A percentile compares a stretch with the other conserved stretches of the same genome.
phyloP scores from a whole-genome alignment of 2,797 vertebrate genomes.

The Enteromius viviparus region DNA sequence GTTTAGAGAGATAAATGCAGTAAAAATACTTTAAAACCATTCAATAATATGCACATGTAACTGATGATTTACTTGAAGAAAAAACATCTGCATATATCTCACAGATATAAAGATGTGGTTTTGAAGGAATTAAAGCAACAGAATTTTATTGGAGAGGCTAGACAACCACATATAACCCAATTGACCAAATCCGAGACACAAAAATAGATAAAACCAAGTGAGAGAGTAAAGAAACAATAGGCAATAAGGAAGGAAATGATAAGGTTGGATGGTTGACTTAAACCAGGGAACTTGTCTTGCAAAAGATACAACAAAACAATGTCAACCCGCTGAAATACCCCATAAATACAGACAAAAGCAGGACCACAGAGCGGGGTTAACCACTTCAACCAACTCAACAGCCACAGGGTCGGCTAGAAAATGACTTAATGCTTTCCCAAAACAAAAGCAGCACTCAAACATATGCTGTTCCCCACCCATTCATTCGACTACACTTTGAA shows the following conservation, averaged over 20 bases:
- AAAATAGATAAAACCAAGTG: background rate
- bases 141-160: background rate
- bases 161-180: conserved; percentile 27
- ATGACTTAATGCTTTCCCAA: conserved; percentile 39
- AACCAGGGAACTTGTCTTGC: conserved; percentile 45
- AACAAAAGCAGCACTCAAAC: conserved; percentile 40
- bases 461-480: background rate
- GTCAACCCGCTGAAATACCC: conserved; percentile 51
- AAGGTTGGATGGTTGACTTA: conserved; percentile 53
- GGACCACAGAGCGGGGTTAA: conserved; percentile 7
- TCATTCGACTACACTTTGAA: conserved; percentile 4
- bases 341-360: conserved; percentile 32
- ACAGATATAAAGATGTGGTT: conserved; percentile 27
- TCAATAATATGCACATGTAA: background rate
- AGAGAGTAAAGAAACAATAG: conserved; percentile 61
- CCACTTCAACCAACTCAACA: conserved; percentile 28
- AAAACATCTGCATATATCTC: conserved; percentile 20
- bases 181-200: conserved; percentile 17
- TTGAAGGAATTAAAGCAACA: conserved; percentile 12
- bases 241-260: conserved; percentile 43
- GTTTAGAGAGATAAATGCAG: background rate
- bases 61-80: conserved; percentile 11
- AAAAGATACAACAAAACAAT: conserved; percentile 51
- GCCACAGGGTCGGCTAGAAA: conserved; percentile 14
- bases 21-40: background rate